phyloP scores from a whole-genome alignment of 2,797 vertebrate species.

The Rhincodon typus region DNA sequence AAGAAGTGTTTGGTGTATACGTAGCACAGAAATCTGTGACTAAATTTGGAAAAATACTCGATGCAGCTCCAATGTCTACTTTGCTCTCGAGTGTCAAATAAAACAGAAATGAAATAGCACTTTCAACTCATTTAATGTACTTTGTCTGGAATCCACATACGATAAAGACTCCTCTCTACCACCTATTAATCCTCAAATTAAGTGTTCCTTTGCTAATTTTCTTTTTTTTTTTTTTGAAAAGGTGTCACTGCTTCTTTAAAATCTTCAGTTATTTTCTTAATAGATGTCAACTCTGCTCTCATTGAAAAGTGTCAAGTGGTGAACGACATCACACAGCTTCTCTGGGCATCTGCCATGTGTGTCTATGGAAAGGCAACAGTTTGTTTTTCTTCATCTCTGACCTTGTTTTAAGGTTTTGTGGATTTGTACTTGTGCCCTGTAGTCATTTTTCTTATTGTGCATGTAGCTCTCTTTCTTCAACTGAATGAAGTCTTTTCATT shows the following conservation, averaged over 20 bases:
- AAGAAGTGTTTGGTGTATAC: neutral
- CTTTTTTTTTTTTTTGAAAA: neutral
- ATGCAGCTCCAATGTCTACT: neutral
- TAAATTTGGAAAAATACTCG: neutral
- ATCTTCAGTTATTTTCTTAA: neutral
- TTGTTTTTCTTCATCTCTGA: neutral
- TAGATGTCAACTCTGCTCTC: neutral
- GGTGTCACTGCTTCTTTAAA: neutral
- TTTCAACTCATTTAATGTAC: neutral
- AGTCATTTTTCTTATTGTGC: neutral
- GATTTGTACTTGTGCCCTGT: neutral
- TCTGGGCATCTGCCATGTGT: neutral
- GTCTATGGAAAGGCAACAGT: neutral
- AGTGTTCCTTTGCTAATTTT: neutral
- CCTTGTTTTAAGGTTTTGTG: neutral
- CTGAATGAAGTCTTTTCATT: neutral
- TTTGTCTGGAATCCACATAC: neutral
- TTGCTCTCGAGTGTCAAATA: neutral
- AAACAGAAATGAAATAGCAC: neutral
- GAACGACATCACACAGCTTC: neutral
- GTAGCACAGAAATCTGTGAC: neutral
- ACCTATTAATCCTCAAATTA: neutral
- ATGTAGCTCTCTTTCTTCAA: neutral
- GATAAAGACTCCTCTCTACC: neutral
- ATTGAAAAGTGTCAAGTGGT: neutral